Conservation (phyloP, 2,797 vertebrate species). For the Champsocephalus gunnari region DNA sequence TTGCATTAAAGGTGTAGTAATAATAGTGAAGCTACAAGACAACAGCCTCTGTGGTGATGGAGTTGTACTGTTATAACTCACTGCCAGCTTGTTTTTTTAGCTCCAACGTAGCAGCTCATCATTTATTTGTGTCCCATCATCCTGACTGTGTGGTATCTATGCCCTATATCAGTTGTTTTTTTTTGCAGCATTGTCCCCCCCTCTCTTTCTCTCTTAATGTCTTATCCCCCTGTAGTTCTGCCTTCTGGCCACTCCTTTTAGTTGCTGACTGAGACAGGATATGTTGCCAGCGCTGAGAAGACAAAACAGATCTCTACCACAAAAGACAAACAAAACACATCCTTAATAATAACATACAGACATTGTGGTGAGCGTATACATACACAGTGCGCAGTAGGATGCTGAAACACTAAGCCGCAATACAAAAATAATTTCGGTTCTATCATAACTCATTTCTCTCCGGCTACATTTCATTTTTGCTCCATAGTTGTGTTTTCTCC, state of each 20-base stretch:
- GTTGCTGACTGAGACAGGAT: conserved; percentile 77
- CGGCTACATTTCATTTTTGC: conserved; percentile 33
- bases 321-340: conserved; percentile 71
- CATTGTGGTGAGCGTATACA: conserved; percentile 49
- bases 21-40: conserved; percentile 25
- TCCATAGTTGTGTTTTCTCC: conserved; percentile 31
- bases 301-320: conserved; percentile 73
- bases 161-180: conserved; percentile 40
- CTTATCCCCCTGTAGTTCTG: conserved; percentile 75
- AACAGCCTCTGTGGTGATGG: conserved; percentile 13
- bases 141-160: conserved; percentile 53
- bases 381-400: conserved; percentile 21
- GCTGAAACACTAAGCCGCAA: conserved; percentile 38
- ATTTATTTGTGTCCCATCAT: conserved; percentile 69
- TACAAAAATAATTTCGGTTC: not conserved
- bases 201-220: conserved; percentile 43
- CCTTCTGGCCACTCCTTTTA: conserved; percentile 78
- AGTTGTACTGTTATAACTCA: conserved; percentile 38
- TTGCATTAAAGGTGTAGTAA: conserved; percentile 24
- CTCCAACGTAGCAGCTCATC: conserved; percentile 56
- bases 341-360: conserved; percentile 66
- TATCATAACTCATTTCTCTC: conserved; percentile 17
- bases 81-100: conserved; percentile 42
- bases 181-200: conserved; percentile 43
- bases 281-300: conserved; percentile 66